Base-by-base conservation (phyloP, 1,140 invertebrate species). In the Pseudomyrmex pallidus region DNA sequence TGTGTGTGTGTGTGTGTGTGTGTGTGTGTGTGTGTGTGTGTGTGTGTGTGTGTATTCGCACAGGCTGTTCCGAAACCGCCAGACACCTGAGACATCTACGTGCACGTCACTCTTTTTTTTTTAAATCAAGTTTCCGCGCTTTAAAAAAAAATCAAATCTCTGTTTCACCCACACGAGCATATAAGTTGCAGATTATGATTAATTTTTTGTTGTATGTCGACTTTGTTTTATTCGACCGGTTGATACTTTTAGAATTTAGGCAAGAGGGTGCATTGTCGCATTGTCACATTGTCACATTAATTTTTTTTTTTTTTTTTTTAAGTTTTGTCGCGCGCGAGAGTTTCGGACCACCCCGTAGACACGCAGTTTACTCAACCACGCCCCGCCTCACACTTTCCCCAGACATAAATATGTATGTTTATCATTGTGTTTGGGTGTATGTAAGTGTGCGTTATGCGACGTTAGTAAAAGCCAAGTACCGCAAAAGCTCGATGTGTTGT, bases 401-500 rank as follows among this genome's bases (percentile, higher is more conserved):
- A 52, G 50, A 54, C 74, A 76, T 76, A 83, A 87, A 64, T 85
- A 87, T 90, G 80, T 85, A 85, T 85, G 74, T 74, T 85, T 86
- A 85, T 84, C 57, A 67, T 83, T 85, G 63, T 82, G n/a, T n/a
- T n/a, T 89, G 73, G 61, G 76, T 85, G 83, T 84, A 86, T 84
- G 83, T 87, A 87, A 86, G 82, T 90, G 85, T 82, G 56, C 85
- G 73, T 87, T 73, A 78, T 86, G 87, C 76, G 74, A 85, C 35
- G 25, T 25, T 87, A 90, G 77, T 76, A 76, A 80, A 44, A 87
- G 64, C 85, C 83, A 73, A 84, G 57, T 80, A 80, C 73, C 73
- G 78, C 74, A 84, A 74, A 82, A 74, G 83, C 82, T 90, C 70
- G 63, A 85, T 90, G 88, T 89, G 83, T 87, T 89, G 77, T 83